Evolutionary conservation across 64 coral and sea anemone species (phyloP).

Genomic region (Montipora foliosa): DNA sequence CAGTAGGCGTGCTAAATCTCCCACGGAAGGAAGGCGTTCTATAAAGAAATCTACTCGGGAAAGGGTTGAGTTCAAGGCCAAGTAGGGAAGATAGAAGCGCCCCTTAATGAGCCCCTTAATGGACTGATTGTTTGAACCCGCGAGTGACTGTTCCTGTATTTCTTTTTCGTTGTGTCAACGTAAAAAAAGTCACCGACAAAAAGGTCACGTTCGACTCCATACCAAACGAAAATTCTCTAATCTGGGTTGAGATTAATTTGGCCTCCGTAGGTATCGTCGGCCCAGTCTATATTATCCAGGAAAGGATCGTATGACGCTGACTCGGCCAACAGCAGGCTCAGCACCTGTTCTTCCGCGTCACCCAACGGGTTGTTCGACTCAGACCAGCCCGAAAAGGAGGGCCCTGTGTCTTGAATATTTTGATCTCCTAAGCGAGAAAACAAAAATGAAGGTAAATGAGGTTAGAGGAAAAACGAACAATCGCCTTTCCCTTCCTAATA

Average conservation of each 20-base stretch:
- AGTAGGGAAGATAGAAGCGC: no score
- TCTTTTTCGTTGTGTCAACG: neutral
- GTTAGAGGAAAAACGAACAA: no score
- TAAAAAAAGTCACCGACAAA: neutral
- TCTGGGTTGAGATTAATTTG: constrained; percentile 42
- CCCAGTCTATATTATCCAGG: constrained; percentile 60
- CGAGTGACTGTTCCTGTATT: neutral
- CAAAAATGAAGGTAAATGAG: neutral
- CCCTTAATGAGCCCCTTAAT: no score
- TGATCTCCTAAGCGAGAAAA: constrained; percentile 17
- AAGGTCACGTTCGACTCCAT: neutral
- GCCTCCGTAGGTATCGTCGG: constrained; percentile 1
- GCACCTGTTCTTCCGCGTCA: constrained; percentile 67
- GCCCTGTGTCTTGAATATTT: neutral
- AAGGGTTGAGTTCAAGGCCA: no score
- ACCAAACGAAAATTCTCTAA: neutral
- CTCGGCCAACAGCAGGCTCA: constrained; percentile 66
- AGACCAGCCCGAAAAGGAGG: constrained; percentile 41
- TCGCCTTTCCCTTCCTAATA: no score
- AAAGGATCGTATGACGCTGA: constrained; percentile 67
- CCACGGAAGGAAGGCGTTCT: no score
- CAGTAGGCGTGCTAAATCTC: no score
- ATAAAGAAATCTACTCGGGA: no score
- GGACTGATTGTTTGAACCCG: no score
- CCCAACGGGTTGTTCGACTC: constrained; percentile 42